These are phyloP conservation scores for Mesorhabditis sp. DNA, from an alignment of 2,888 invertebrate species.

Conservation along the genomic window DNA sequence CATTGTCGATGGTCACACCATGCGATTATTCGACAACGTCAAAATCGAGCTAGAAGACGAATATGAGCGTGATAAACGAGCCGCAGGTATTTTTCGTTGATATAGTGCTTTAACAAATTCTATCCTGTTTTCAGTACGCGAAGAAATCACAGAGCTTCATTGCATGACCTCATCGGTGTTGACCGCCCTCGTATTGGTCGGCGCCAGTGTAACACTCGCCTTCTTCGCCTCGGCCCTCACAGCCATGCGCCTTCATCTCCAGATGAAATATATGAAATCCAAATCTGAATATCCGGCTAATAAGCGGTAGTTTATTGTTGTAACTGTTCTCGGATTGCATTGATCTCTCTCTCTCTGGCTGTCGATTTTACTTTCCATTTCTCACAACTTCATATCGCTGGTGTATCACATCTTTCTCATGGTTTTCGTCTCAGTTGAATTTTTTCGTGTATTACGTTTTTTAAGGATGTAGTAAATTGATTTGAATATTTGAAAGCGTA, in stretches of 20 bases:
- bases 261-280: neutral
- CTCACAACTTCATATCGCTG: too few species aligned
- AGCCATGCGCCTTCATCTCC: conserved; percentile 13
- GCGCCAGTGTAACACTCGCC: conserved; percentile 11
- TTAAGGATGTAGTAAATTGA: too few species aligned
- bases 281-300: neutral
- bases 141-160: conserved; percentile 7
- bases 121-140: conserved; percentile 11
- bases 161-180: conserved; percentile 13
- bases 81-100: conserved; percentile 12
- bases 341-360: conserved; percentile 1
- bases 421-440: too few species aligned
- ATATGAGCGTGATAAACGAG: conserved; percentile 15
- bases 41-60: conserved; percentile 31
- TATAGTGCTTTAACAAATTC: neutral
- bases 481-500: too few species aligned
- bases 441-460: too few species aligned
- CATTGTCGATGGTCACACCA: conserved; percentile 9
- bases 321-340: neutral
- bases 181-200: conserved; percentile 7
- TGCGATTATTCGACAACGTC: conserved; percentile 42
- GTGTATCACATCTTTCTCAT: too few species aligned
- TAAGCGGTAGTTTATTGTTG: neutral
- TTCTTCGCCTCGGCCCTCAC: conserved; percentile 14
- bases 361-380: neutral